phyloP scores from a whole-genome alignment of 2,888 invertebrate species.

The Bellardia bayeri region DNA sequence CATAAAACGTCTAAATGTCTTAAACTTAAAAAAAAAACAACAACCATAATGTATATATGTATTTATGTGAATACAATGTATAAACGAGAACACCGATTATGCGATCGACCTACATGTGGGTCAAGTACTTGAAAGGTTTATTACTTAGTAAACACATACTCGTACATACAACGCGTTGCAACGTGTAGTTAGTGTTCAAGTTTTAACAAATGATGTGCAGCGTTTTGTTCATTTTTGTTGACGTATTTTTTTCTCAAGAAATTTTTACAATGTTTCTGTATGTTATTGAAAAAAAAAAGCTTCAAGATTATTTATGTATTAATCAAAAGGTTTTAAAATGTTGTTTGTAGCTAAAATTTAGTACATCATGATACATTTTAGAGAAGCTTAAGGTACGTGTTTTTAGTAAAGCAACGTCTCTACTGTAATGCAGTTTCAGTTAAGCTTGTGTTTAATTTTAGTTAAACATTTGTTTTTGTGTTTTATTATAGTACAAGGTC shows the following conservation, averaged over 20 bases:
- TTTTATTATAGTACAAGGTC: neutral
- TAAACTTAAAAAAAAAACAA: constrained; percentile 11
- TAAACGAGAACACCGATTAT: constrained; percentile 45
- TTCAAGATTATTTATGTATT: neutral
- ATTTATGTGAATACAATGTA: neutral
- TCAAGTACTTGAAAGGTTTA: constrained; percentile 72
- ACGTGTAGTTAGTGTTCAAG: no score
- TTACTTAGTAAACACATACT: neutral
- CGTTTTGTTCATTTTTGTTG: constrained; percentile 34
- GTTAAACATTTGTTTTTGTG: neutral
- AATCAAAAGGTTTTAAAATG: neutral
- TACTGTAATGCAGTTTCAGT: neutral
- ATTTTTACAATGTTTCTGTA: neutral
- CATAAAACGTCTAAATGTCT: constrained; percentile 40
- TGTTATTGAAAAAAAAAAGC: constrained; percentile 32
- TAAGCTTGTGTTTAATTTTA: neutral
- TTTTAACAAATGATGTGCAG: no score
- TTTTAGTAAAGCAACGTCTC: neutral
- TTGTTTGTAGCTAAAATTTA: neutral
- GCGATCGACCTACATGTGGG: constrained; percentile 69
- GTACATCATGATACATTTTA: neutral
- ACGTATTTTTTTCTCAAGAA: constrained; percentile 54
- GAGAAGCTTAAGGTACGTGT: neutral
- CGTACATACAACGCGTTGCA: neutral
- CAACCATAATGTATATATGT: neutral